Base-by-base conservation (phyloP, 2,888 invertebrate genomes). In the Amphipoea lucens region DNA sequence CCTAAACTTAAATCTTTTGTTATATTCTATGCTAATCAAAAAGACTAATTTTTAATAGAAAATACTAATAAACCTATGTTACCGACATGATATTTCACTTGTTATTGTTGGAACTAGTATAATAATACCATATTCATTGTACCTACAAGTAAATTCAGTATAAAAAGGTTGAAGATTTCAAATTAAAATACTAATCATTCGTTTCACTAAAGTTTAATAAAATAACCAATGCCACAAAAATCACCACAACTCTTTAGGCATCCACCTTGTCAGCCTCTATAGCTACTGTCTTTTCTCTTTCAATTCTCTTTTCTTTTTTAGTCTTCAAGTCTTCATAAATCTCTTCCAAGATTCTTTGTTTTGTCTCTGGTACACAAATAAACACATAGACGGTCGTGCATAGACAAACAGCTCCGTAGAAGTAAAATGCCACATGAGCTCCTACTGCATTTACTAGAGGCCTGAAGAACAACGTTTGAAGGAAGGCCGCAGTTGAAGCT, bases 381-480 rank as follows among this genome's bases (percentile, higher is more conserved):
- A 93, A 75, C 0, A 94, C 91, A 80, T 95, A 96, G 1, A 91
- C 9, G 0, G 94, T 90, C 62, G 94, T 90, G 2, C 89, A 4
- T 40, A 96, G 60, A 76, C 95, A 96, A 6, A 95, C 84, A 4
- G 80, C 78, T 1, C 94, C 94, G 62, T 94, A 96, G 86, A 94
- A 93, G 89, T 92, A 96, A 86, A 96, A 96, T 0, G 94, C 91
- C 0, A 92, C 92, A 79, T 95, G 92, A 3, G 93, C 89, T 0
- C 96, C 96, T 0, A 95, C 88, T 0, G 92, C 74, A 2, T 89
- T 94, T 0, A 93, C 93, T 0, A 96, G 76, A 0, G 95, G 93
- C 73, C 95, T 95, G 91, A 96, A 96, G 90, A 96, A 95, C 29
- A 95, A 82, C 81, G 95, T 91, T 88, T 96, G 95, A 0, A 95